Evolutionary conservation across 1,140 invertebrate genomes (phyloP).

Genomic region (Dolichoris vasculosae): DNA sequence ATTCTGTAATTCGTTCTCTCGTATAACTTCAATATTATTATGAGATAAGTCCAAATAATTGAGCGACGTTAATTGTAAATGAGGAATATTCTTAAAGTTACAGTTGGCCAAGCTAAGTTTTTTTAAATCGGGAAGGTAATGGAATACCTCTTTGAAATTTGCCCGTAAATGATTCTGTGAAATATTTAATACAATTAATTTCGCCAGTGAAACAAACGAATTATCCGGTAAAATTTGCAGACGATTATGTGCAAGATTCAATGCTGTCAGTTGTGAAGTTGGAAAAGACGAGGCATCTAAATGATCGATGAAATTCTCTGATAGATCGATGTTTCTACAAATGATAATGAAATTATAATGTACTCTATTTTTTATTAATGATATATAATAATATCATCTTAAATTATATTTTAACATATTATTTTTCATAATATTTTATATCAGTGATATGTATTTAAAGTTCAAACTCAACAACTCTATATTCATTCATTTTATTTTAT

Average conservation of each 20-base stretch:
- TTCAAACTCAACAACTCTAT: too few relatives aligned
- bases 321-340: constrained; percentile 80
- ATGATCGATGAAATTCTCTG: constrained; percentile 88
- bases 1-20: constrained; percentile 78
- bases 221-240: constrained; percentile 91
- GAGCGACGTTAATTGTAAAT: constrained; percentile 82
- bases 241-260: constrained; percentile 87
- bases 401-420: too few relatives aligned
- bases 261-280: constrained; percentile 84
- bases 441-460: too few relatives aligned
- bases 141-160: constrained; percentile 92
- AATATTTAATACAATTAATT: constrained; percentile 85
- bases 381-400: not conserved
- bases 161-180: constrained; percentile 87
- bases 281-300: constrained; percentile 91
- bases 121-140: constrained; percentile 87
- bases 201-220: constrained; percentile 87
- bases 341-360: not conserved
- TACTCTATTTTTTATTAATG: not conserved
- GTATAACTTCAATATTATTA: constrained; percentile 80
- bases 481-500: too few relatives aligned
- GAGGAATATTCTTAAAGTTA: constrained; percentile 83
- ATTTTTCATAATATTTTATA: too few relatives aligned
- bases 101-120: constrained; percentile 84
- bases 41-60: constrained; percentile 84